A percentile compares a stretch with the other conserved stretches of the same genome.
These are phyloP conservation scores for Picus viridis DNA, from an alignment of 2,797 vertebrate genomes.

Conservation along the genomic window DNA sequence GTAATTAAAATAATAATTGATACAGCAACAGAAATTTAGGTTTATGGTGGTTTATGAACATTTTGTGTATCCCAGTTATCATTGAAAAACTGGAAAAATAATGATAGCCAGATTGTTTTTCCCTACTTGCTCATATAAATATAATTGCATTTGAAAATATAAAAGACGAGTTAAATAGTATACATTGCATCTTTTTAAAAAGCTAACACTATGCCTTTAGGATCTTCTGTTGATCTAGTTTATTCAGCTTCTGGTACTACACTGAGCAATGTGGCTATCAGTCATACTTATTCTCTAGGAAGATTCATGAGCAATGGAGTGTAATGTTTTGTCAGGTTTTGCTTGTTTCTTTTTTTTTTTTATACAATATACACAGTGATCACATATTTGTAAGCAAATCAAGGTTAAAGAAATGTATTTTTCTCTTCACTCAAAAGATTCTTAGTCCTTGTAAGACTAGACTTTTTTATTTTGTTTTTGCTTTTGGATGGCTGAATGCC, in stretches of 20 bases:
- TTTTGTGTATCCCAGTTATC: not conserved
- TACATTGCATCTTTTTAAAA: not conserved
- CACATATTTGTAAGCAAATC: not conserved
- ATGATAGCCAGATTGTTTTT: not conserved
- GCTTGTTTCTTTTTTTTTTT: constrained; percentile 31
- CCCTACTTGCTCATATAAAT: not conserved
- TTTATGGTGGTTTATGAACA: not conserved
- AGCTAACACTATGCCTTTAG: not conserved
- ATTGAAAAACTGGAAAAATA: not conserved
- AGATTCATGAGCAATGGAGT: not conserved
- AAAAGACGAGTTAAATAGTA: not conserved
- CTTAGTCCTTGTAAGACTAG: not conserved
- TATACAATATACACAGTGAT: not conserved
- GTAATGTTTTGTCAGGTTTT: constrained; percentile 33
- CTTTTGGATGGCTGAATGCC: not conserved
- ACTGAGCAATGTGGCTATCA: not conserved
- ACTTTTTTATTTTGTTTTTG: not conserved
- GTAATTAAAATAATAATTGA: not conserved
- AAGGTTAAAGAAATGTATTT: not conserved
- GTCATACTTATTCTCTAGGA: not conserved
- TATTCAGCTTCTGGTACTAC: not conserved
- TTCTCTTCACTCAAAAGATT: not conserved
- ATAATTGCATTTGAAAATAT: not conserved
- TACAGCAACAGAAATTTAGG: not conserved
- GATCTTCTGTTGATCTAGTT: not conserved